Evolutionary conservation across 2,888 invertebrate genomes (phyloP), one percentile per base, ranked within the genome.

Genomic region (Pristionchus maxplancki): DNA sequence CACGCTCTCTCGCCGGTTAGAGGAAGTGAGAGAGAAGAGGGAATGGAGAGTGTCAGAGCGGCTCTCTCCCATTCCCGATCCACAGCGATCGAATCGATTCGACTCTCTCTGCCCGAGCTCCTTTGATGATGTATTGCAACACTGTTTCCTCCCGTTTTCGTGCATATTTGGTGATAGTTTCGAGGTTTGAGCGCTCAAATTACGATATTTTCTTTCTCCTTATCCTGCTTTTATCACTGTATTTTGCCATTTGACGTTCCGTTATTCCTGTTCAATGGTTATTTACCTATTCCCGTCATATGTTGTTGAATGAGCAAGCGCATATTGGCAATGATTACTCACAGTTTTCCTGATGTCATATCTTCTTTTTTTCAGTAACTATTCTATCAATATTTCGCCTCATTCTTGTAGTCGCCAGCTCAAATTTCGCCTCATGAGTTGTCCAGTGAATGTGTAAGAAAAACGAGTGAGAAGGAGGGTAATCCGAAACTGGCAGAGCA

Each of bases 71-170:
- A n/a, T 78, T 37, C n/a, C n/a, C 44, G 78, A 78, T 44, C 44
- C n/a, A 40, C 74, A 17, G 58, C 58, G 62, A 64, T 64, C 64
- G 31, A 31, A 64, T 64, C 64, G 64, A 64, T 64, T 64, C 64
- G 11, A 58, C n/a, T 58, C 58, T 24, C 53, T 20, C 58, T n/a
- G 1, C 9, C 31, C 9, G 31, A 5, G 20, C 53, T 58, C 64
- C 31, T 34, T 64, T 34, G 31, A 64, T 64, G 64, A 8, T 28
- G 64, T 64, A 64, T 64, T 31, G 64, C 64, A 64, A 64, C 64
- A 64, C 64, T 64, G 64, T 34, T 64, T 64, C 31, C n/a, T 62
- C 62, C 11, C 2, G 11, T 62, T 62, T 50, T 62, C 24, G 20
- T 58, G 48, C 48, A 48, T 48, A 1, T 15, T 48, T 1, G 8